Evolutionary conservation across 1,140 invertebrate species (phyloP).

Genomic region (Polyergus mexicanus): DNA sequence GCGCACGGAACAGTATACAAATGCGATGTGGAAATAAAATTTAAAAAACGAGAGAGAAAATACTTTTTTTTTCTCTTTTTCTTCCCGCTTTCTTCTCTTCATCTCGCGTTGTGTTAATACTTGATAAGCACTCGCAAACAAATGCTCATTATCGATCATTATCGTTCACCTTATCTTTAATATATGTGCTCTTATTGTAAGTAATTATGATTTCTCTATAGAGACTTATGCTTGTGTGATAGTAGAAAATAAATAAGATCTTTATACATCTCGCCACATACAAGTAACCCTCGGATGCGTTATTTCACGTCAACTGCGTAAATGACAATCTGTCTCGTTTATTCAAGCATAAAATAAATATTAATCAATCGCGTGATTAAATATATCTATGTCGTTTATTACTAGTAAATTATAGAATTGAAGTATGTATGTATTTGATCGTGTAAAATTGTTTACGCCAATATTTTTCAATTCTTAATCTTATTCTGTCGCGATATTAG

Average conservation of each 20-base stretch:
- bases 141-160: conserved; percentile 60
- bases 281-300: conserved; percentile 48
- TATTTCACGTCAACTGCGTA: not conserved
- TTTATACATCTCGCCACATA: conserved; percentile 23
- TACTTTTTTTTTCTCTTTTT: conserved; percentile 17
- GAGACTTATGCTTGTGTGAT: conserved; percentile 56
- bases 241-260: conserved; percentile 69
- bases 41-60: conserved; percentile 25
- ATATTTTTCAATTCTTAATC: not conserved
- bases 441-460: not conserved
- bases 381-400: not conserved
- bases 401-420: conserved; percentile 34
- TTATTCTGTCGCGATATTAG: not conserved
- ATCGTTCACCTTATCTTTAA: conserved; percentile 63
- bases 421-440: not conserved
- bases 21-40: conserved; percentile 5
- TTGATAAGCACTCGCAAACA: conserved; percentile 69
- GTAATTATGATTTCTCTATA: conserved; percentile 74
- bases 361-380: not conserved
- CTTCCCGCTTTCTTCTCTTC: too few species aligned
- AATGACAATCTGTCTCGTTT: not conserved
- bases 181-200: conserved; percentile 71
- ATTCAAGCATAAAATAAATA: not conserved
- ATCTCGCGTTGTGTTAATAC: conserved; percentile 53
- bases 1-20: conserved; percentile 65